phyloP scores from a whole-genome alignment of 2,113 vertebrate species.

The Ptilonorhynchus violaceus region DNA sequence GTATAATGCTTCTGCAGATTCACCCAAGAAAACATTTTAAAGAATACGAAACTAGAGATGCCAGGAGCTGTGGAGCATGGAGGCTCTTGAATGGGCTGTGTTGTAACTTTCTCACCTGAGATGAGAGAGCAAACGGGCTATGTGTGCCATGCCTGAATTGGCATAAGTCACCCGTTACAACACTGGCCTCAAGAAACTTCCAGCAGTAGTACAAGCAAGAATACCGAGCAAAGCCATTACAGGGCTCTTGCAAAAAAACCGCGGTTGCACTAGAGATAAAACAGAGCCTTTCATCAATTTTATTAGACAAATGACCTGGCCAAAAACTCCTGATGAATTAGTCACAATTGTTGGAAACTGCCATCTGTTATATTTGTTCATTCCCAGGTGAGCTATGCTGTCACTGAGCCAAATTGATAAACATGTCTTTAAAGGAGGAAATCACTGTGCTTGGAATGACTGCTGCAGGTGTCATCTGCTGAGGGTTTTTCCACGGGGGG shows the following conservation, averaged over 20 bases:
- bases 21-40: background rate
- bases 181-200: background rate
- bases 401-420: background rate
- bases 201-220: background rate
- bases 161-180: background rate
- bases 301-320: background rate
- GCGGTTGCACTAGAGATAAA: background rate
- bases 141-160: rapidly evolving
- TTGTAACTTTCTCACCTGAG: background rate
- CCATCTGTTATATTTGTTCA: background rate
- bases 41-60: background rate
- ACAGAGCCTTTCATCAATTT: background rate
- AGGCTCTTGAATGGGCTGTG: background rate
- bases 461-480: background rate
- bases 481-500: background rate
- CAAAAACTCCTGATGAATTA: background rate
- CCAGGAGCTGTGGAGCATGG: background rate
- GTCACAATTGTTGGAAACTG: background rate
- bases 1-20: background rate
- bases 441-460: background rate
- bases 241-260: background rate
- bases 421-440: background rate
- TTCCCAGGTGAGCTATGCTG: background rate
- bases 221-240: background rate
- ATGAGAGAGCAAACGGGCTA: background rate